Evolutionary conservation across 2,888 invertebrate species (phyloP).

Genomic region (Coelogynopora nodosa): DNA sequence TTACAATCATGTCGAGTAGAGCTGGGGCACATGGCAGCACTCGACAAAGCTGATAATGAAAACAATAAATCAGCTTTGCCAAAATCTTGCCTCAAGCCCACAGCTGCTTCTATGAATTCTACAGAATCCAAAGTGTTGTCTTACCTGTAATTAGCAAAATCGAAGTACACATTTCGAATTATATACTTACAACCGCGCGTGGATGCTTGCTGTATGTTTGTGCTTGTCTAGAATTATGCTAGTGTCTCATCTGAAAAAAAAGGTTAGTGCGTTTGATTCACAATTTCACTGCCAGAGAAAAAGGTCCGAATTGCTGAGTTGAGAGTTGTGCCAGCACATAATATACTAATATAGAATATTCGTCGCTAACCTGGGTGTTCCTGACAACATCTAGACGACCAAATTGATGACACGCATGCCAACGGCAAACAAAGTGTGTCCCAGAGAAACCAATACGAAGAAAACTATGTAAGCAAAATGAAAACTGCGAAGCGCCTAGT

Average conservation of each 20-base stretch:
- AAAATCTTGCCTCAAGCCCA: conserved; percentile 25
- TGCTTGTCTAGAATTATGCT: not conserved
- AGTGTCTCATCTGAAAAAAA: not conserved
- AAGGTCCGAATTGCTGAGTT: not conserved
- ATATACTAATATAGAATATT: conserved; percentile 2
- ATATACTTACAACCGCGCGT: too few relatives aligned
- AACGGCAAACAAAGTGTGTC: conserved; percentile 18
- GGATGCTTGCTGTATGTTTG: too few relatives aligned
- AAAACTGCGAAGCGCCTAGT: not conserved
- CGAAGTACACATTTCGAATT: too few relatives aligned
- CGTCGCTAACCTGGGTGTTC: not conserved
- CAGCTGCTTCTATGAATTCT: not conserved
- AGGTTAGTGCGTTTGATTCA: not conserved
- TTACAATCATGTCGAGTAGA: not conserved
- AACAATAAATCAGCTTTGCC: not conserved
- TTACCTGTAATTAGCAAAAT: too few relatives aligned
- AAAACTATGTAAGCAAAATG: not conserved
- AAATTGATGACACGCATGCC: conserved; percentile 18
- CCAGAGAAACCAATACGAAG: not conserved
- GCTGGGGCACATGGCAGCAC: not conserved
- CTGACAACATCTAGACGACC: conserved; percentile 27
- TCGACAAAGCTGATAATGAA: not conserved
- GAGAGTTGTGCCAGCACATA: not conserved
- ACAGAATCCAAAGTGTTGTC: too few relatives aligned
- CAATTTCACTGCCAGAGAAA: not conserved